Evolutionary conservation across 2,888 invertebrate species (phyloP), one percentile per base, ranked within the genome.

Genomic region (Mesorhabditis belari): DNA sequence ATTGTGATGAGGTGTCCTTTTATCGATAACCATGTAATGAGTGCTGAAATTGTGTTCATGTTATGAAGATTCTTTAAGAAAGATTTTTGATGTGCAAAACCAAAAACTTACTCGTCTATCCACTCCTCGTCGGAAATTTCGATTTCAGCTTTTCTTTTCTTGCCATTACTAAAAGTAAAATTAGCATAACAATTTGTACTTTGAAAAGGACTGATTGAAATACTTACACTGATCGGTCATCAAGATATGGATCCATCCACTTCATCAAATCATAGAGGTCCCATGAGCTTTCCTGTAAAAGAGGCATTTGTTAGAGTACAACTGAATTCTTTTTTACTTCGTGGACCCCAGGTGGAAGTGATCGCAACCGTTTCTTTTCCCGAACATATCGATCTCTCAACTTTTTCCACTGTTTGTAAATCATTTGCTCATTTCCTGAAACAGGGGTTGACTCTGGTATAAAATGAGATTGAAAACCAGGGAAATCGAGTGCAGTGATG

Each of bases 361-460:
- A 63, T 49, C 51, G 53, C 9, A 75, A 23, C 6, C 74, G 64
- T 24, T 76, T 53, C 52, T 75, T 75, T 57, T 77, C 77, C 2
- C 77, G 61, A 12, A 77, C 77, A 57, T 75, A 77, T 9, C 77
- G 73, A 63, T 77, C 77, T 35, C 77, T 63, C 51, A 76, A 61
- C 58, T 77, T 77, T 62, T 77, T 77, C 77, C 77, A 77, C 53
- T 77, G 77, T 59, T 77, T 77, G 62, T 77, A 76, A 19, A 77
- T 73, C 0, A 71, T 65, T 26, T 2, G 5, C 12, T 35, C 3
- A 9, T n/a, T 12, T 26, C 35, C 57, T 19, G 5, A 53, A 35
- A 35, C 3, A 49, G 24, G 25, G 49, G 19, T 27, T 49, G 4
- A 27, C 27, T 28, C n/a, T n/a, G 21, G 49, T 9, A 4, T 35